Evolutionary conservation across 2,113 vertebrate species (phyloP).

Genomic region (Amazona vittata): DNA sequence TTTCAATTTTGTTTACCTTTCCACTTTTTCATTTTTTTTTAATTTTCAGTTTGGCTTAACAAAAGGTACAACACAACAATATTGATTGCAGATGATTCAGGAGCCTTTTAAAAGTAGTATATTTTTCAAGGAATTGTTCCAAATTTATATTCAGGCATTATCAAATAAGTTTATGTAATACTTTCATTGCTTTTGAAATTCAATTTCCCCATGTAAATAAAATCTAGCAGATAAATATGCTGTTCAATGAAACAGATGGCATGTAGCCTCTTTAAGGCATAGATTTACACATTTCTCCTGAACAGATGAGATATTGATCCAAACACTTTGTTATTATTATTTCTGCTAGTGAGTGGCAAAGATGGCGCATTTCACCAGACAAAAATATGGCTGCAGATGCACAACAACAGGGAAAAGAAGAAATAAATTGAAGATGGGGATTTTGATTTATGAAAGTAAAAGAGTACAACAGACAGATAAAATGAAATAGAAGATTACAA

Average conservation of each 20-base stretch:
- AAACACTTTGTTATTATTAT: neutral
- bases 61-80: neutral
- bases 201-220: neutral
- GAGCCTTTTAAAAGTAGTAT: neutral
- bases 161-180: neutral
- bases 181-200: neutral
- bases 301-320: constrained; percentile 3
- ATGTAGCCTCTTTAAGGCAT: neutral
- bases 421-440: neutral
- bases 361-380: neutral
- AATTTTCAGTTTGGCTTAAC: neutral
- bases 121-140: neutral
- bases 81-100: neutral
- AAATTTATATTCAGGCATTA: neutral
- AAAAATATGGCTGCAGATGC: neutral
- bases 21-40: neutral
- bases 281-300: neutral
- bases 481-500: neutral
- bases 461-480: neutral
- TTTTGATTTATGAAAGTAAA: constrained; percentile 31
- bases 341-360: neutral
- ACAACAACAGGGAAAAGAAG: neutral
- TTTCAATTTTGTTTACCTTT: neutral
- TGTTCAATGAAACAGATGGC: neutral
- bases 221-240: neutral